A percentile compares a stretch with the other conserved stretches of the same genome.
These are phyloP conservation scores for Eupithecia vulgata DNA, from an alignment of 2,888 invertebrate genomes.

Conservation along the genomic window DNA sequence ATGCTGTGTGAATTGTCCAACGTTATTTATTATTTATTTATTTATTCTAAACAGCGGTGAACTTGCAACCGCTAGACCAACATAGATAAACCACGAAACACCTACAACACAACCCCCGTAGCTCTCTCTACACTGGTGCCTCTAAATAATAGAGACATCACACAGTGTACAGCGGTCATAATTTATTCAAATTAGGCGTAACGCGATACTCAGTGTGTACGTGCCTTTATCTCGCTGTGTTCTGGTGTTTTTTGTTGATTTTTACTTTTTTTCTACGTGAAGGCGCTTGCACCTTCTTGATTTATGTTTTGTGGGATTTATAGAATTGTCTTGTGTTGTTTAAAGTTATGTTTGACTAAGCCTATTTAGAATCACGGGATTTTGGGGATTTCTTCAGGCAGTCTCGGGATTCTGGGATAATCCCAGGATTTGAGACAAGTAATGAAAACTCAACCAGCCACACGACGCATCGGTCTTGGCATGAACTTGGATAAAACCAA, in stretches of 20 bases:
- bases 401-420: no score
- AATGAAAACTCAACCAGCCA: no score
- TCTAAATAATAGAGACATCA: slow-evolving; percentile 77
- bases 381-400: no score
- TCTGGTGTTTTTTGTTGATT: slow-evolving; percentile 35
- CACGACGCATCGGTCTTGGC: no score
- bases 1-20: no score
- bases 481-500: no score
- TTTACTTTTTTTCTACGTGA: slow-evolving; percentile 24
- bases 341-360: neutral
- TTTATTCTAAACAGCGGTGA: neutral
- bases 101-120: slow-evolving; percentile 8
- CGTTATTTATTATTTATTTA: no score
- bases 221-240: slow-evolving; percentile 58
- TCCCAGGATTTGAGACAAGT: no score
- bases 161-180: slow-evolving; percentile 58
- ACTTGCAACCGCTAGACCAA: neutral
- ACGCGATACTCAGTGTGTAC: slow-evolving; percentile 69
- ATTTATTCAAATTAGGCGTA: slow-evolving; percentile 77
- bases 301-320: slow-evolving; percentile 56
- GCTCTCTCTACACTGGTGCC: slow-evolving; percentile 48
- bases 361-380: no score
- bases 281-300: slow-evolving; percentile 52
- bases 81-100: neutral
- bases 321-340: slow-evolving; percentile 45